Base-by-base conservation (phyloP, 2,113 vertebrate genomes). In the Cololabis saira region DNA sequence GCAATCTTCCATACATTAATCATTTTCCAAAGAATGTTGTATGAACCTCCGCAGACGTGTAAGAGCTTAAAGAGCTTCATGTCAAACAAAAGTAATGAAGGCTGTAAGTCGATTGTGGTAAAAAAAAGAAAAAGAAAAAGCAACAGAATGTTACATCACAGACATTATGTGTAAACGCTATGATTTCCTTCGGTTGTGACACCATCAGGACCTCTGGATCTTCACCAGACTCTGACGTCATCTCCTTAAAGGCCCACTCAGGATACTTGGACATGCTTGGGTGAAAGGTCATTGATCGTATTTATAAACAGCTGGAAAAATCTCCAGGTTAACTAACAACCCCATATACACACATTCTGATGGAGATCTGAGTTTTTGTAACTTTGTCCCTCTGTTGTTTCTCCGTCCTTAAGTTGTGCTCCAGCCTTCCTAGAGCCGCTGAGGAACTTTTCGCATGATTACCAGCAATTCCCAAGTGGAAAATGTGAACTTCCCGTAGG, bases 401-500 rank as follows among this genome's bases (percentile, higher is more conserved):
- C 62, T 66, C 45, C 22, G 55, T 80, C 75, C 55, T 58, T 73
- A 50, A 75, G 41, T 57, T 65, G 61, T 72, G 64, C 68, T 65
- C 40, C 59, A 57, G 71, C 47, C 24, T 61, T 37, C 24, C n/a
- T n/a, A 53, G 12, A 69, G 72, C 60, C 54, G 59, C n/a, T 12
- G 54, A 63, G 52, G 67, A 69, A 65, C 63, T 52, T 47, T 45
- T 50, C n/a, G 65, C 53, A 65, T 47, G 62, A 75, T 85, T 81
- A 80, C 67, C 74, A 79, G 59, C 61, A 75, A 80, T 77, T 87
- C 82, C 85, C 84, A 47, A 86, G 74, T 89, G 90, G 89, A 90
- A 90, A 91, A 87, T 86, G 78, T 88, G 70, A 88, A 80, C 76
- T 76, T 89, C 86, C 89, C 86, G 43, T 24, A 75, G 88, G 88